Percentiles rank a stretch among this genome's conserved stretches.
These are phyloP conservation scores for Ascaphus truei DNA, from an alignment of 2,113 vertebrate species.

Conservation along the genomic window DNA sequence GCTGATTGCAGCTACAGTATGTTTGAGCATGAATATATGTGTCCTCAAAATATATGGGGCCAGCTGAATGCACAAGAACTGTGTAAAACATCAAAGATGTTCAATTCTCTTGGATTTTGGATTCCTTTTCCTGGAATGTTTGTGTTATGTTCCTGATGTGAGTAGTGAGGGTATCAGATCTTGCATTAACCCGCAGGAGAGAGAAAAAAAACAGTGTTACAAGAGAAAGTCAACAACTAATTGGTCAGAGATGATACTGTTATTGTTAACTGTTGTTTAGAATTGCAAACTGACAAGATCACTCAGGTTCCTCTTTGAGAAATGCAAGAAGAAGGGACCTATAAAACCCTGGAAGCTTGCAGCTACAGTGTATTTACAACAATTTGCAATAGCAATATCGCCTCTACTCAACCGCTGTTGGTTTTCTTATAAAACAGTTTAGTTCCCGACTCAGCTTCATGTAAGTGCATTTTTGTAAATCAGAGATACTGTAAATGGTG, in stretches of 20 bases:
- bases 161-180: neutral
- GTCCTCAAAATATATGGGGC: no score
- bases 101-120: neutral
- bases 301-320: neutral
- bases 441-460: no score
- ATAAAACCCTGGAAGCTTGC: neutral
- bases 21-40: no score
- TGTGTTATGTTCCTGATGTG: neutral
- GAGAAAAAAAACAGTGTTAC: neutral
- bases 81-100: no score
- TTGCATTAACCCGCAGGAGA: neutral
- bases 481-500: no score
- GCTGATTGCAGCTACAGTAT: no score
- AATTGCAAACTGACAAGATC: conserved; percentile 4
- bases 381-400: no score
- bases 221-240: conserved; percentile 8
- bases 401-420: neutral
- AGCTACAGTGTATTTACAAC: neutral
- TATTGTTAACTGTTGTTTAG: conserved; percentile 3
- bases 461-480: no score
- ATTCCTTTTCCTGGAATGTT: neutral
- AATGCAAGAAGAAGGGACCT: neutral
- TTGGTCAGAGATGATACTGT: conserved; percentile 13
- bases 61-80: neutral
- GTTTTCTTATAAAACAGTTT: no score